These are phyloP conservation scores for Drosophila longiperda DNA, from an alignment of 2,888 invertebrate genomes.

Conservation along the genomic window DNA sequence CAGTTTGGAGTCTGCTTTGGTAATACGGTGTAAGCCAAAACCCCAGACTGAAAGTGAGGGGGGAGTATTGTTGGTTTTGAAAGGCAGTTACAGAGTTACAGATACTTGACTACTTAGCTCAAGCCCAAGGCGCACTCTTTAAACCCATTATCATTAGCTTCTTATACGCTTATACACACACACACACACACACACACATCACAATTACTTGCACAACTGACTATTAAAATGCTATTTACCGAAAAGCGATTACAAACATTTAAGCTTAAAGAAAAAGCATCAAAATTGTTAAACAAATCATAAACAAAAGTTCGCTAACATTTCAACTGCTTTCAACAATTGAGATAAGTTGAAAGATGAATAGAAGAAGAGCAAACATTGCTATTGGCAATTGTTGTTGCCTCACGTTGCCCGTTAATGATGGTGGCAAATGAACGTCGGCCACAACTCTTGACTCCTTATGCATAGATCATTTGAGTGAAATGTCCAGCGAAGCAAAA, in stretches of 20 bases:
- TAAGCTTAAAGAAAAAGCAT: conserved; percentile 54
- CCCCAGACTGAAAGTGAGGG: conserved; percentile 1
- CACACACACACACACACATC: conserved; percentile 14
- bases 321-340: conserved; percentile 29
- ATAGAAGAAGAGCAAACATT: background rate
- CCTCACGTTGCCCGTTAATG: conserved; percentile 55
- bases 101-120: conserved; percentile 34
- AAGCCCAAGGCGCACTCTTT: conserved; percentile 27
- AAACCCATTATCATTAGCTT: conserved; percentile 56
- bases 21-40: conserved; percentile 40
- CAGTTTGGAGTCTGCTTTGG: conserved; percentile 24
- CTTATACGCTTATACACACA: conserved; percentile 52
- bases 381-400: conserved; percentile 39
- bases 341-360: conserved; percentile 4
- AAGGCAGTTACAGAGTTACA: conserved; percentile 51
- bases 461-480: conserved; percentile 49
- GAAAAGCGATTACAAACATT: conserved; percentile 50
- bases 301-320: conserved; percentile 38
- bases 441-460: conserved; percentile 17
- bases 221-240: conserved; percentile 47
- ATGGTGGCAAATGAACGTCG: conserved; percentile 35
- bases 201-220: conserved; percentile 6
- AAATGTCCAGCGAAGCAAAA: conserved; percentile 46
- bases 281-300: conserved; percentile 59
- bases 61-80: conserved; percentile 37